Conservation (phyloP, 2,888 invertebrate genomes). For the Troides aeacus region DNA sequence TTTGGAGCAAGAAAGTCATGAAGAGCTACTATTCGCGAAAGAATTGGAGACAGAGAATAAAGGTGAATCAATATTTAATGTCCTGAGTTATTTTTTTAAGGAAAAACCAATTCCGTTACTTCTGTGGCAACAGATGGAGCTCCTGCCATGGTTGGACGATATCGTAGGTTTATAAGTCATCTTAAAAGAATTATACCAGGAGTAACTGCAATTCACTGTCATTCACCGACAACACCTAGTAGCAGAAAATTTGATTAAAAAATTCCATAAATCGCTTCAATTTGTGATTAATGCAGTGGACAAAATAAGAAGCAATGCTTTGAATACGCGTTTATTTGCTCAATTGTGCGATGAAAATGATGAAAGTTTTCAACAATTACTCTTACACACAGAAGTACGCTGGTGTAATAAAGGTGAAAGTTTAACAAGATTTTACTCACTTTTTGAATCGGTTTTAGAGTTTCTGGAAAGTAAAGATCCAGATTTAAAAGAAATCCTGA, state of each 20-base stretch:
- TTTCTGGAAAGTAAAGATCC: conserved; percentile 23
- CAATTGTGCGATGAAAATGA: too few relatives aligned
- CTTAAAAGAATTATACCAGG: too few relatives aligned
- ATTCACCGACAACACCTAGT: conserved; percentile 23
- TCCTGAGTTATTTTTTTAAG: not conserved
- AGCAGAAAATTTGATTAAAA: conserved; percentile 25
- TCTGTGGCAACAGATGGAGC: not conserved
- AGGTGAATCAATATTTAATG: not conserved
- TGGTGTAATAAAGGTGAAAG: conserved; percentile 34
- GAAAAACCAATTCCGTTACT: not conserved
- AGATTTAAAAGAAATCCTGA: conserved; percentile 16
- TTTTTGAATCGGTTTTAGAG: conserved; percentile 29
- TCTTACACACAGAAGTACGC: conserved; percentile 35
- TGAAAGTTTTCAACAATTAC: conserved; percentile 15
- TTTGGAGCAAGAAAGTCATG: not conserved
- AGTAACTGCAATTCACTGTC: not conserved
- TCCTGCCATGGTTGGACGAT: not conserved
- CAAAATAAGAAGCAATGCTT: conserved; percentile 31
- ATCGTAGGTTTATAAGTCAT: not conserved
- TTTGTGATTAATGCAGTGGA: conserved; percentile 30
- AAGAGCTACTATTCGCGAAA: conserved; percentile 32
- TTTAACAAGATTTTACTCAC: conserved; percentile 8
- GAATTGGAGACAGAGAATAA: too few relatives aligned
- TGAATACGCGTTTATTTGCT: too few relatives aligned
- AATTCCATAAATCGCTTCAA: conserved; percentile 25